Percentiles rank a stretch among this genome's conserved stretches.
Conservation (phyloP, 2,888 invertebrate genomes). For the Thera obeliscata region DNA sequence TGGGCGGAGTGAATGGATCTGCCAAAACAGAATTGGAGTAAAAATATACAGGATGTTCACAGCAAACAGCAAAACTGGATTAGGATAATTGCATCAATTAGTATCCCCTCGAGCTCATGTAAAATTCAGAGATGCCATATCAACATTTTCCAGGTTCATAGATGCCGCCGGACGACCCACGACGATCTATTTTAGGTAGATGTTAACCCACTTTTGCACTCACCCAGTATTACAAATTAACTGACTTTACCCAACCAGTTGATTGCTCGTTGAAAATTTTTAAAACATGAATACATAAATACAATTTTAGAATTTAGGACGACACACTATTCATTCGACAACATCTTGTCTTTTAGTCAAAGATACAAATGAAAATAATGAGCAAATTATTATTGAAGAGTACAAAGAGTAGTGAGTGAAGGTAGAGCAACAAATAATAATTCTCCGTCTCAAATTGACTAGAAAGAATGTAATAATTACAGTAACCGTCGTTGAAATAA, state of each 20-base stretch:
- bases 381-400: not conserved
- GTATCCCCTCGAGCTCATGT: constrained; percentile 8
- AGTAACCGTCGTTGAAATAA: constrained; percentile 38
- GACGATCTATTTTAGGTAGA: constrained; percentile 71
- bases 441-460: constrained; percentile 25
- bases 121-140: constrained; percentile 45
- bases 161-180: constrained; percentile 59
- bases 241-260: constrained; percentile 58
- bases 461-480: constrained; percentile 32
- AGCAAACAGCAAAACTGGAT: not conserved
- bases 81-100: not conserved
- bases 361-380: not conserved
- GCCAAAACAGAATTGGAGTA: not conserved
- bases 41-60: not conserved
- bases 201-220: constrained; percentile 72
- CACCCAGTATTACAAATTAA: constrained; percentile 68
- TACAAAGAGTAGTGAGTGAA: not conserved
- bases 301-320: constrained; percentile 22
- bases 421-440: constrained; percentile 25
- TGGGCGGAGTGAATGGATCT: not conserved
- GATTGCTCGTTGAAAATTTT: constrained; percentile 41
- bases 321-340: constrained; percentile 4
- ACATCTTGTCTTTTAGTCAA: not conserved
- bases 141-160: constrained; percentile 44
- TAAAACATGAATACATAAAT: constrained; percentile 28